A percentile compares a stretch with the other conserved stretches of the same genome.
Evolutionary conservation across 2,113 vertebrate species (phyloP).

Genomic region (Chaenocephalus aceratus): DNA sequence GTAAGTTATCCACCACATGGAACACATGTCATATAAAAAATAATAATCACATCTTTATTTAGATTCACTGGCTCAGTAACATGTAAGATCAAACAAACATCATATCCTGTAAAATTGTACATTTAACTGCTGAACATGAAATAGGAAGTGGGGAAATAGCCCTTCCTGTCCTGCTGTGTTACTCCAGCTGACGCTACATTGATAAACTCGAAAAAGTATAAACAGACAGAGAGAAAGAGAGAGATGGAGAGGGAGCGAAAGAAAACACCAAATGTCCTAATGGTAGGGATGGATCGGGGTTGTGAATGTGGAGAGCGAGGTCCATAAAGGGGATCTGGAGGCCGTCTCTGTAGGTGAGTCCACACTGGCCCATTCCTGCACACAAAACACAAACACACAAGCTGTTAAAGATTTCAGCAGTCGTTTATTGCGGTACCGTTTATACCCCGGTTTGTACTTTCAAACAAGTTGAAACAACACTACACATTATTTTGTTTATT

Average conservation of each 20-base stretch:
- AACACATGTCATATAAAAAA: background rate
- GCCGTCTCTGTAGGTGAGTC: conserved; percentile 24
- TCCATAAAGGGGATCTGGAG: conserved; percentile 60
- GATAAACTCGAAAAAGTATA: conserved; percentile 43
- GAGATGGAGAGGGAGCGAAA: conserved; percentile 17
- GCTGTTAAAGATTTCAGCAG: conserved; percentile 18
- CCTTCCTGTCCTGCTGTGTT: conserved; percentile 62
- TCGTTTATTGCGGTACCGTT: conserved; percentile 22
- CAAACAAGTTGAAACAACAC: conserved; percentile 1
- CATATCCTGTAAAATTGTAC: conserved; percentile 45
- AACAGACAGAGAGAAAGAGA: conserved; percentile 26
- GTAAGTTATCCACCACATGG: background rate
- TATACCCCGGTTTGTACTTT: background rate
- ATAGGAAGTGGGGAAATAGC: conserved; percentile 56
- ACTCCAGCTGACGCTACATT: conserved; percentile 46
- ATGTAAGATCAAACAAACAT: conserved; percentile 51
- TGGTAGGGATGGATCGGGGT: conserved; percentile 36
- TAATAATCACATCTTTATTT: conserved; percentile 29
- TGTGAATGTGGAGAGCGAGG: conserved; percentile 70
- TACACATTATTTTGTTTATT: background rate
- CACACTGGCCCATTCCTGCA: conserved; percentile 65
- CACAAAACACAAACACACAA: conserved; percentile 36
- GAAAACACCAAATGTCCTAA: conserved; percentile 43
- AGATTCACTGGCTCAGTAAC: conserved; percentile 20
- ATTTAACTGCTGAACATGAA: conserved; percentile 36